Conservation (phyloP, 2,797 vertebrate genomes). For the Gallinago nigripennis region DNA sequence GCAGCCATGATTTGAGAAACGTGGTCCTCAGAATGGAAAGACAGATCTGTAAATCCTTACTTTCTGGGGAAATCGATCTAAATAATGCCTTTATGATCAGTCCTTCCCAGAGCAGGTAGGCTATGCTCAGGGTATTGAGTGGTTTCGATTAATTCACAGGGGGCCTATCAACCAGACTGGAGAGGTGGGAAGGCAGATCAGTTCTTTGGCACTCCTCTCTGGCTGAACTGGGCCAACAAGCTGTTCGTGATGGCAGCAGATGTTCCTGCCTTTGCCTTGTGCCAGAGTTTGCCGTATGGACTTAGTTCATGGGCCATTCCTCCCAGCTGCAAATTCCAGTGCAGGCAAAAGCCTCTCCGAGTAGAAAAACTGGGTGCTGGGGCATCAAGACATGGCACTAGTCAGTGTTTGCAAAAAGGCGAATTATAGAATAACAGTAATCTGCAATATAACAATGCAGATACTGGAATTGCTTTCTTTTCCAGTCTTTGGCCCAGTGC, state of each 20-base stretch:
- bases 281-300: background rate
- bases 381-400: background rate
- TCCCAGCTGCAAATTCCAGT: slow-evolving; percentile 42
- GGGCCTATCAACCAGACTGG: background rate
- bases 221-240: background rate
- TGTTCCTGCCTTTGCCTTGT: background rate
- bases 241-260: slow-evolving; percentile 5
- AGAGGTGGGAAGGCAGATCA: background rate
- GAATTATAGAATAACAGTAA: background rate
- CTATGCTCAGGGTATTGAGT: background rate
- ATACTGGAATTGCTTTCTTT: background rate
- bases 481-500: background rate
- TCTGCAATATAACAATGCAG: background rate
- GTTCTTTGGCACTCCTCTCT: background rate
- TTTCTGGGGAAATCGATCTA: background rate
- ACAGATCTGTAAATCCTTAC: background rate
- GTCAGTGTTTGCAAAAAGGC: background rate
- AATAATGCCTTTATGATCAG: background rate
- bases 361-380: background rate
- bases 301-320: background rate
- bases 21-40: background rate
- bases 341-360: background rate
- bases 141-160: background rate
- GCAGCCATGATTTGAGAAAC: background rate
- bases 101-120: background rate